Percentiles rank a stretch among this genome's conserved stretches.
These are phyloP conservation scores for Callosobruchus maculatus DNA, from an alignment of 2,888 invertebrate species.

Conservation along the genomic window DNA sequence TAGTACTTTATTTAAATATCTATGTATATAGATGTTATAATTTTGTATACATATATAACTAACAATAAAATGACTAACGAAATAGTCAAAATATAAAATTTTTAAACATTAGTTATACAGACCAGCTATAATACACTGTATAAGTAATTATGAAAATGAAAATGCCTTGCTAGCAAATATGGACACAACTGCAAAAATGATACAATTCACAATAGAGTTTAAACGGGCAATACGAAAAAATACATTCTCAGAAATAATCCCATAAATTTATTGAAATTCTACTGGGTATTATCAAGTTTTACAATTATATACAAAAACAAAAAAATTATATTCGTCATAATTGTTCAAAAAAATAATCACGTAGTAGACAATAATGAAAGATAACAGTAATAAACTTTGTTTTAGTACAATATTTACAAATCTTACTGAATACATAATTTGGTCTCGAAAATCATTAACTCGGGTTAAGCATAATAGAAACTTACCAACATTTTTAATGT, in stretches of 20 bases:
- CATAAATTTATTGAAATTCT: slow-evolving; percentile 10
- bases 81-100: slow-evolving; percentile 26
- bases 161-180: slow-evolving; percentile 17
- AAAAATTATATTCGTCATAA: slow-evolving; percentile 1
- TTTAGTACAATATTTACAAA: slow-evolving; percentile 14
- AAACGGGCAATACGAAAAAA: slow-evolving; percentile 10
- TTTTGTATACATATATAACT: slow-evolving; percentile 32
- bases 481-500: neutral
- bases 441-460: neutral
- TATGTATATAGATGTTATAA: slow-evolving; percentile 22
- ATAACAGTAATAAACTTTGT: slow-evolving; percentile 8
- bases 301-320: slow-evolving; percentile 9
- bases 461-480: neutral
- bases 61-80: slow-evolving; percentile 26
- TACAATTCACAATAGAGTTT: slow-evolving; percentile 15
- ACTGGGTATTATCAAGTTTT: slow-evolving; percentile 15
- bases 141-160: slow-evolving; percentile 3
- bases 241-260: slow-evolving; percentile 10
- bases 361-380: slow-evolving; percentile 1
- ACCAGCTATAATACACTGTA: slow-evolving; percentile 22
- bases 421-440: neutral
- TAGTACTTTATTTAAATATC: slow-evolving; percentile 31
- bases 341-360: slow-evolving; percentile 4
- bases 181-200: slow-evolving; percentile 11
- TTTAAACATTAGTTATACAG: slow-evolving; percentile 23